Evolutionary conservation across 2,113 vertebrate species (phyloP).

Genomic region (Actenoides hombroni): DNA sequence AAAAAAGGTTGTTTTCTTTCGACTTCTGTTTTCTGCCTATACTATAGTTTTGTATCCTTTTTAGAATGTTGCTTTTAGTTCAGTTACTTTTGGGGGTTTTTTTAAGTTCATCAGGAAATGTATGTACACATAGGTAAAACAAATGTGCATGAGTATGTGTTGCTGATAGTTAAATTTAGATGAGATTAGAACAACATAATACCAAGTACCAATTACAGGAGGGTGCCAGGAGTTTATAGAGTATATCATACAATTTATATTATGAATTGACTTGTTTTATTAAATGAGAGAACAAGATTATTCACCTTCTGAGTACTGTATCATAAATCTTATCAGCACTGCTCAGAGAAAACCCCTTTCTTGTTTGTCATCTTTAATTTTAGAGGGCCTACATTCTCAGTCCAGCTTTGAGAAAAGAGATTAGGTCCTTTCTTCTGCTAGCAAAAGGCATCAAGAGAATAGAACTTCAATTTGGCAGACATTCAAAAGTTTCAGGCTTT

Average conservation of each 20-base stretch:
- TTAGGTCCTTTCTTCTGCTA: background rate
- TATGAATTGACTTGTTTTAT: background rate
- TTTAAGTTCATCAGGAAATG: background rate
- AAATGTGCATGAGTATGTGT: background rate
- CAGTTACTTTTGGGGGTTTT: background rate
- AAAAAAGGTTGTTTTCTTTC: background rate
- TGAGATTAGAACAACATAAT: background rate
- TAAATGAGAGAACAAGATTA: background rate
- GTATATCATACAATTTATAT: background rate
- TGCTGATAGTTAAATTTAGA: background rate
- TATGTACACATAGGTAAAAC: background rate
- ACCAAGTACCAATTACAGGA: background rate
- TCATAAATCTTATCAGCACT: background rate
- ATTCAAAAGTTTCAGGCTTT: slow-evolving; percentile 16
- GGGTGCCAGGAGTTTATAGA: background rate
- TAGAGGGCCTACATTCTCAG: background rate
- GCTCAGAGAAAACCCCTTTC: background rate
- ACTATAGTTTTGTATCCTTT: background rate
- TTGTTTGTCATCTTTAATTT: background rate
- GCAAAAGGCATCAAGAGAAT: background rate
- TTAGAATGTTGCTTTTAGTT: background rate
- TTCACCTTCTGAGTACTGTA: background rate
- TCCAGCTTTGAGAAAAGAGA: background rate
- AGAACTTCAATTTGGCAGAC: background rate
- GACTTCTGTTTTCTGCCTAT: background rate